Conservation (phyloP, 2,888 invertebrate genomes). For the Isoperla grammatica region DNA sequence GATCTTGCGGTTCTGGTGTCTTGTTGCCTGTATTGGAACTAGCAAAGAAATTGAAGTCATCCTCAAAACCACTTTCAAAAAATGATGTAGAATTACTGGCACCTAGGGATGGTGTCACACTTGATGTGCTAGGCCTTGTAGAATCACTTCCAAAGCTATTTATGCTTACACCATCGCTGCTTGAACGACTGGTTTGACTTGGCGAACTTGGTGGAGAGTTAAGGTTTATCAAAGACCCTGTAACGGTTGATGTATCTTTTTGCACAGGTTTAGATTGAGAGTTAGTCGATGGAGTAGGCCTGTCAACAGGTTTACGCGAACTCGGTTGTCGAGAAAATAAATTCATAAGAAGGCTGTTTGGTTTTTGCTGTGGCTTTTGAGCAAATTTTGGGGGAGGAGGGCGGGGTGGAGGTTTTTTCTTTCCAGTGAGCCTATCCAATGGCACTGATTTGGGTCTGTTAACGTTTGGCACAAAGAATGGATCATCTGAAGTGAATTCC, state of each 20-base stretch:
- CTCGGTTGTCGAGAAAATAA: conserved; percentile 22
- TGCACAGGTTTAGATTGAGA: neutral
- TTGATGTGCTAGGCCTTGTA: conserved; percentile 40
- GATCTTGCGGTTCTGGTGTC: conserved; percentile 47
- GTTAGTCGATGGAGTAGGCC: neutral
- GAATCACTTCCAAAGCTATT: conserved; percentile 72
- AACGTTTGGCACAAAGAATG: conserved; percentile 17
- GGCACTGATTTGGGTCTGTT: conserved; percentile 23
- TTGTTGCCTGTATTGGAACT: conserved; percentile 44
- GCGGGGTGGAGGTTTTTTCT: conserved; percentile 65
- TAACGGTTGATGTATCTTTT: conserved; percentile 41
- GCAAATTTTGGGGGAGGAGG: conserved; percentile 62
- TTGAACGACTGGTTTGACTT: conserved; percentile 66
- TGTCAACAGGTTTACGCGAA: neutral
- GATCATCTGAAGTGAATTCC: conserved; percentile 24
- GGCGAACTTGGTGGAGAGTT: conserved; percentile 70
- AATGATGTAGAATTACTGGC: conserved; percentile 55
- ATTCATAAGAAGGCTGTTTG: conserved; percentile 21
- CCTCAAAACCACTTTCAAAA: conserved; percentile 76
- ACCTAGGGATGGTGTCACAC: conserved; percentile 28
- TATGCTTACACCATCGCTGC: conserved; percentile 67
- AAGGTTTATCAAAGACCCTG: conserved; percentile 61
- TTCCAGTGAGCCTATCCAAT: conserved; percentile 41
- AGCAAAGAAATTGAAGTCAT: conserved; percentile 68
- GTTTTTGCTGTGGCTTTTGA: conserved; percentile 33